Percentiles rank a stretch among this genome's conserved stretches.
These are phyloP conservation scores for Pseudonaja textilis DNA, from an alignment of 2,113 vertebrate species.

Conservation along the genomic window DNA sequence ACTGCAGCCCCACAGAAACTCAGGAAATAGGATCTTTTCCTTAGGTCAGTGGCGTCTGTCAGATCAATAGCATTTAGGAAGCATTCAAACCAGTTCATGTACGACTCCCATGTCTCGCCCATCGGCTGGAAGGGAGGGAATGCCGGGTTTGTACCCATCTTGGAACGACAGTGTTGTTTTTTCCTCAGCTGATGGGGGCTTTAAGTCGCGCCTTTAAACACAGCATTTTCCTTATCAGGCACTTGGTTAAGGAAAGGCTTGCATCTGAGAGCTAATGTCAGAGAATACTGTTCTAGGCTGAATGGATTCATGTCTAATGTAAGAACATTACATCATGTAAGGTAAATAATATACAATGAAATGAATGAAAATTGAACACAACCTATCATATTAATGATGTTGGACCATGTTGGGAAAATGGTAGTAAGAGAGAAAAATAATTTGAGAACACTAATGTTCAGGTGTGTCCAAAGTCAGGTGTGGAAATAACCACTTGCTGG, in stretches of 20 bases:
- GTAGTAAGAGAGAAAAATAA: not conserved
- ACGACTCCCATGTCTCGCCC: too few relatives aligned
- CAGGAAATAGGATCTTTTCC: too few relatives aligned
- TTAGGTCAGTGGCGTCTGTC: too few relatives aligned
- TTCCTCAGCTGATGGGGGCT: too few relatives aligned
- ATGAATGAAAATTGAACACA: not conserved
- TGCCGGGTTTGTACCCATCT: too few relatives aligned
- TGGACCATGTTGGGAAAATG: not conserved
- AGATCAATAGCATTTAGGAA: too few relatives aligned
- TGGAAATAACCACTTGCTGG: not conserved
- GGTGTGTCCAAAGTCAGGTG: not conserved
- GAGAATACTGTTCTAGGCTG: not conserved
- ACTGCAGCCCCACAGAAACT: too few relatives aligned
- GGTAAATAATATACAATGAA: not conserved
- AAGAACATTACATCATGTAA: not conserved
- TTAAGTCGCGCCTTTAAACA: too few relatives aligned
- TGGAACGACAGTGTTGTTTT: too few relatives aligned
- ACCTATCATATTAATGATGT: not conserved
- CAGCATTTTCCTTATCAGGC: too few relatives aligned
- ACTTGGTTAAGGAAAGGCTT: not conserved
- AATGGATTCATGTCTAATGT: not conserved
- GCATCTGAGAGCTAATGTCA: not conserved
- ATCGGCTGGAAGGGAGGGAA: too few relatives aligned
- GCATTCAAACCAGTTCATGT: too few relatives aligned
- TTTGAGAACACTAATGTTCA: not conserved